These are phyloP conservation scores for Monodelphis domestica DNA, from an alignment of 2,797 vertebrate species.

Conservation along the genomic window DNA sequence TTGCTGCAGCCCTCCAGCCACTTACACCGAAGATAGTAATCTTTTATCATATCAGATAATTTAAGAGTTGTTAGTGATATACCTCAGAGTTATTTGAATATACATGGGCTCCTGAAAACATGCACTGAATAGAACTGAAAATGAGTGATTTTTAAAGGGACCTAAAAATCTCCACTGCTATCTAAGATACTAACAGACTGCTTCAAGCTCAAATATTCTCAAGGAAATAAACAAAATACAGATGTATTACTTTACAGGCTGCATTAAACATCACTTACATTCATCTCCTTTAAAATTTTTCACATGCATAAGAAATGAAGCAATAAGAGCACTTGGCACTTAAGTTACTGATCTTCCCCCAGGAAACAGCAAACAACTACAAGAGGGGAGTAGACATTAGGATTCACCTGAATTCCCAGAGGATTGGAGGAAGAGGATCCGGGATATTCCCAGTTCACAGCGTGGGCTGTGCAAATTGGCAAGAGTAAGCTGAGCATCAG, in stretches of 20 bases:
- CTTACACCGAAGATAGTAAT: too few species aligned
- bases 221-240: not conserved
- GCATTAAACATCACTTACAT: not conserved
- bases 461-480: not conserved
- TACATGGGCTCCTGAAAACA: not conserved
- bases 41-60: not conserved
- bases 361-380: not conserved
- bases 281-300: not conserved
- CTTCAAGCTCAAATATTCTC: not conserved
- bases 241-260: not conserved
- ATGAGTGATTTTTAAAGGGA: not conserved
- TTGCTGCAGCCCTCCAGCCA: too few species aligned
- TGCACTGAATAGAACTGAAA: not conserved
- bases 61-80: not conserved
- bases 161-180: not conserved
- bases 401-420: not conserved
- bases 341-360: not conserved
- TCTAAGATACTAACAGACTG: not conserved
- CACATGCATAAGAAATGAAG: not conserved
- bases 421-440: not conserved
- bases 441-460: not conserved
- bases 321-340: not conserved
- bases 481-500: not conserved
- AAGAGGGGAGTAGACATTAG: not conserved
- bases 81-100: not conserved